These are phyloP conservation scores for Keiferia lycopersicella DNA, from an alignment of 2,888 invertebrate species.

Conservation along the genomic window DNA sequence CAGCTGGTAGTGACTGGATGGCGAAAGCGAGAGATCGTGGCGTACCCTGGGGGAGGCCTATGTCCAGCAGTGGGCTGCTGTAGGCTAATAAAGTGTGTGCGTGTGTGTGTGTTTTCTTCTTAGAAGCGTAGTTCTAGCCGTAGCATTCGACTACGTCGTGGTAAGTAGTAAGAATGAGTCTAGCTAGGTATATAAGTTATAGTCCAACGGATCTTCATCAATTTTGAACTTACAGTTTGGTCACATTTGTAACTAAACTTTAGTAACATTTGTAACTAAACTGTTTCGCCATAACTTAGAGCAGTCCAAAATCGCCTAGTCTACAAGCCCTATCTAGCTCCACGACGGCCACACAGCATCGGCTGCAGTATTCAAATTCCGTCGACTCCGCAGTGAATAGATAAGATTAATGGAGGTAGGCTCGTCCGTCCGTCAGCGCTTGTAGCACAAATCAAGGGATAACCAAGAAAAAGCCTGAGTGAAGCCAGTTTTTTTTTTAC, in stretches of 20 bases:
- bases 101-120: no score
- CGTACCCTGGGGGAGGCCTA: no score
- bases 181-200: no score
- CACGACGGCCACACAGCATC: conserved; percentile 12
- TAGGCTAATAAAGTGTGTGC: no score
- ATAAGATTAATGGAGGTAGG: conserved; percentile 65
- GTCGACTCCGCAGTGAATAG: conserved; percentile 61
- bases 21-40: no score
- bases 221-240: background rate
- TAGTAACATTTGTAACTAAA: no score
- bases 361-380: conserved; percentile 60
- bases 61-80: no score
- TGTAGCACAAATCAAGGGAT: background rate
- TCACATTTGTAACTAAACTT: background rate
- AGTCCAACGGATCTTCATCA: background rate
- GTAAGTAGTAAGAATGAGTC: background rate
- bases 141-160: background rate
- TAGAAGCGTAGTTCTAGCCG: no score
- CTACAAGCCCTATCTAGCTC: conserved; percentile 10
- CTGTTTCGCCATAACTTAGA: conserved; percentile 7
- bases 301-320: conserved; percentile 11
- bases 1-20: no score
- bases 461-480: no score
- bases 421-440: conserved; percentile 42
- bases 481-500: no score